These are phyloP conservation scores for Autographa gamma DNA, from an alignment of 2,888 invertebrate genomes.

Conservation along the genomic window DNA sequence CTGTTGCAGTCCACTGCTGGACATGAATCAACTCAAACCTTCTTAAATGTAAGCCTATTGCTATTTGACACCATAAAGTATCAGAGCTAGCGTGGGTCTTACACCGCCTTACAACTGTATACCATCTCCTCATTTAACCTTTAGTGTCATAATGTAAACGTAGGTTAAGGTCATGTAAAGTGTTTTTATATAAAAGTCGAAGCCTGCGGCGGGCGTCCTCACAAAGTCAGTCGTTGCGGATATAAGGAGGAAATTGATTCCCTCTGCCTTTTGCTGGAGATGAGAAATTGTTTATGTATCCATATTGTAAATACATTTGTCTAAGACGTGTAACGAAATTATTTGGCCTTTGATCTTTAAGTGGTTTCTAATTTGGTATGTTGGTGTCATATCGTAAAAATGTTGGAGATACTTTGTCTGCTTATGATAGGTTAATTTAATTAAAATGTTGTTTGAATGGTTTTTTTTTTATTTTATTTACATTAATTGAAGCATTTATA, in stretches of 20 bases:
- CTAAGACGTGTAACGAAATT: constrained; percentile 16
- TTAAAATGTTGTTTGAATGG: too few species aligned
- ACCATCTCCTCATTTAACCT: too few species aligned
- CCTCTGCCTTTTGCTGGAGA: constrained; percentile 47
- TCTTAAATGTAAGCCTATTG: too few species aligned
- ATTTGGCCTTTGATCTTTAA: background rate
- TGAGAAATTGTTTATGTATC: constrained; percentile 52
- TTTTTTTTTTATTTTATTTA: too few species aligned
- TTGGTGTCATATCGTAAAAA: background rate
- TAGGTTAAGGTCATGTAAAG: background rate
- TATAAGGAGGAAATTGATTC: constrained; percentile 56
- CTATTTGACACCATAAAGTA: too few species aligned
- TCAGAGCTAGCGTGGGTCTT: too few species aligned
- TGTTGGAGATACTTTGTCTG: background rate
- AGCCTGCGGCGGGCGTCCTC: background rate
- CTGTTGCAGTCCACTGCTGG: too few species aligned
- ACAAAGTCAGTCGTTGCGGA: constrained; percentile 33
- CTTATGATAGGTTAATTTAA: background rate
- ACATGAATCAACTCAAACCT: too few species aligned
- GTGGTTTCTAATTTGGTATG: background rate
- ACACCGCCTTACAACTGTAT: too few species aligned
- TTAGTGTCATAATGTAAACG: background rate
- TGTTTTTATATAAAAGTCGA: constrained; percentile 30
- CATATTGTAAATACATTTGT: constrained; percentile 21
- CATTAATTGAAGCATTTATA: too few species aligned